Evolutionary conservation across 2,888 invertebrate genomes (phyloP), one percentile per base, ranked within the genome.

Genomic region (Parnassius orleans): DNA sequence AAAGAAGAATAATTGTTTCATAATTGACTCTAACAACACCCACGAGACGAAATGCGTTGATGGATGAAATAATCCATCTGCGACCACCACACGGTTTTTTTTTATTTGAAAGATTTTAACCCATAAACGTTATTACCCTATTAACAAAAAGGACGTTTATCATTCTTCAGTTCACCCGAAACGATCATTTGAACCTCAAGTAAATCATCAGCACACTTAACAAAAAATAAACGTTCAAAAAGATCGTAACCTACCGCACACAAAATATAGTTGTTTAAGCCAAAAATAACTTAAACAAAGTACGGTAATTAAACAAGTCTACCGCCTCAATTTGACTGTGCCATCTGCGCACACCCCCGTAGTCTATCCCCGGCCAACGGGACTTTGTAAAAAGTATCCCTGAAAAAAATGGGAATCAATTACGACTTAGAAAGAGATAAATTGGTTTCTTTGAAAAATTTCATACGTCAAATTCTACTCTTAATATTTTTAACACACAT

Each of bases 321-420:
- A 69, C 66, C 66, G 61, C 64, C 58, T 66, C 65, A 53, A 63
- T 70, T 69, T 69, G 48, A 65, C 61, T 43, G 33, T 61, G 67
- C 72, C 78, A 78, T 78, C 71, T 78, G 78, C 64, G 66, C 54
- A 63, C 64, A 63, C 65, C 73, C 68, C 65, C 65, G 51, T 60
- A 61, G 14, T 57, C 55, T 58, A 60, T 68, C 63, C 64, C 19
- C 60, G 60, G 50, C 55, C 54, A 47, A 48, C 50, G 62, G 50
- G 52, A 52, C 54, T 43, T 41, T 7, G 51, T 63, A 63, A 63
- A 63, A 63, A 63, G 60, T 43, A 60, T 19, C 63, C 60, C 59
- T 33, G 41, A 58, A 58, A 46, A 55, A 46, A 50, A 58, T 54
- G 44, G 58, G 58, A 55, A 63, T 63, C 58, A 63, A 63, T 63